Evolutionary conservation across 2,888 invertebrate genomes (phyloP).

Genomic region (Stenoptilia bipunctidactyla): DNA sequence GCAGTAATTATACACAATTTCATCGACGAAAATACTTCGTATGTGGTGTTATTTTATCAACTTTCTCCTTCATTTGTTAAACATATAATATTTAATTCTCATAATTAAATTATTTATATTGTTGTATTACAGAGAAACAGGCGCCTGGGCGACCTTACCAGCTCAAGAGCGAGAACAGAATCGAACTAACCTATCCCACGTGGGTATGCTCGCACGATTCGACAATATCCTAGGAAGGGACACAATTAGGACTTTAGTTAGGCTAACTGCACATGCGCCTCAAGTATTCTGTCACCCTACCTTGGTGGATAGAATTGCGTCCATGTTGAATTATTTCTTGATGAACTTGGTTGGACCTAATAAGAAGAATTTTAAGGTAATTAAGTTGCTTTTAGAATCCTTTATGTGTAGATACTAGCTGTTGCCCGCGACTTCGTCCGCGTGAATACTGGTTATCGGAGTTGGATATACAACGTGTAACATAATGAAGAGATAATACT

Average conservation of each 20-base stretch:
- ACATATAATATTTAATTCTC: no score
- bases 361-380: conserved; percentile 89
- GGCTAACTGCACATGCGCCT: conserved; percentile 81
- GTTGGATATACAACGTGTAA: no score
- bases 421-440: no score
- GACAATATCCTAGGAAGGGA: conserved; percentile 93
- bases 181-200: conserved; percentile 77
- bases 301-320: conserved; percentile 92
- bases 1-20: no score
- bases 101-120: no score
- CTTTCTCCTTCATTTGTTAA: no score
- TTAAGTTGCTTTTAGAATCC: background rate
- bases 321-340: conserved; percentile 96
- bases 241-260: conserved; percentile 86
- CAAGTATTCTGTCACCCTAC: conserved; percentile 89
- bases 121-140: conserved; percentile 73
- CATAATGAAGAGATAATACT: no score
- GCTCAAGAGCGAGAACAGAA: conserved; percentile 82
- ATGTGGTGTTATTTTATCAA: no score
- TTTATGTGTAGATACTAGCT: no score
- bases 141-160: conserved; percentile 80
- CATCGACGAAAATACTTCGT: no score
- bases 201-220: conserved; percentile 88
- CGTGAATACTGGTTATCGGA: no score
- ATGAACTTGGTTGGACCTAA: conserved; percentile 91